These are phyloP conservation scores for Hirtodrosophila histrioides DNA, from an alignment of 2,888 invertebrate genomes.

Conservation along the genomic window DNA sequence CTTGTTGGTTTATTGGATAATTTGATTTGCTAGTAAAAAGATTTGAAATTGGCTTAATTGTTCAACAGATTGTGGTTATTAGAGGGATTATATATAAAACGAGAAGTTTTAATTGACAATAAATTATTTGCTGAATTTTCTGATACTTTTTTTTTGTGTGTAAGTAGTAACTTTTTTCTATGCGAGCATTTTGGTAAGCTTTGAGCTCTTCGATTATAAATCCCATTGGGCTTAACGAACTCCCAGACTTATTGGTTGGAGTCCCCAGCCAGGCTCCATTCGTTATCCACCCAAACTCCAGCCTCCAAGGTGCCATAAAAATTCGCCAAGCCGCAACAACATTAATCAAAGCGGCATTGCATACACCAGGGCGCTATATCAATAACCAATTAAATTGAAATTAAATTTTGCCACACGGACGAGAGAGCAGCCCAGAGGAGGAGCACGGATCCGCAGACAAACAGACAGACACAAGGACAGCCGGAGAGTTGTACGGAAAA, in stretches of 20 bases:
- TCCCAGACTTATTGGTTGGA: slow-evolving; percentile 19
- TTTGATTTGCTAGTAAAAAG: too few species aligned
- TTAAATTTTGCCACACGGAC: slow-evolving; percentile 68
- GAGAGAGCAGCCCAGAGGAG: slow-evolving; percentile 21
- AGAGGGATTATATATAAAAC: too few species aligned
- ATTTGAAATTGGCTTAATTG: not conserved
- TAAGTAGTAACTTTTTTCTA: too few species aligned
- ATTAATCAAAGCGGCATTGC: slow-evolving; percentile 74
- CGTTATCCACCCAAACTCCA: slow-evolving; percentile 6
- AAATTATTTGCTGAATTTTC: slow-evolving; percentile 3
- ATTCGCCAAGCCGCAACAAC: slow-evolving; percentile 72
- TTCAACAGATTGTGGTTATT: too few species aligned
- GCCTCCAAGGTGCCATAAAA: slow-evolving; percentile 77
- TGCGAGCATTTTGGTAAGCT: slow-evolving; percentile 33
- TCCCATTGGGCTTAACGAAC: slow-evolving; percentile 42
- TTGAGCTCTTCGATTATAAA: slow-evolving; percentile 38
- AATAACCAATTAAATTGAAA: slow-evolving; percentile 79
- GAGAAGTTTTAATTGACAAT: not conserved
- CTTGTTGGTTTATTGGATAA: too few species aligned
- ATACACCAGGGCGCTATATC: slow-evolving; percentile 74
- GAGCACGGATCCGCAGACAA: slow-evolving; percentile 20
- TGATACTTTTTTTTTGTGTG: slow-evolving; percentile 7
- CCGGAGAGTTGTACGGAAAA: slow-evolving; percentile 45
- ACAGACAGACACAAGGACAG: slow-evolving; percentile 4
- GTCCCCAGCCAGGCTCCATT: not conserved